A percentile compares a stretch with the other conserved stretches of the same genome.
Evolutionary conservation across 2,888 invertebrate species (phyloP).

Genomic region (Acrocyrtus sp.): DNA sequence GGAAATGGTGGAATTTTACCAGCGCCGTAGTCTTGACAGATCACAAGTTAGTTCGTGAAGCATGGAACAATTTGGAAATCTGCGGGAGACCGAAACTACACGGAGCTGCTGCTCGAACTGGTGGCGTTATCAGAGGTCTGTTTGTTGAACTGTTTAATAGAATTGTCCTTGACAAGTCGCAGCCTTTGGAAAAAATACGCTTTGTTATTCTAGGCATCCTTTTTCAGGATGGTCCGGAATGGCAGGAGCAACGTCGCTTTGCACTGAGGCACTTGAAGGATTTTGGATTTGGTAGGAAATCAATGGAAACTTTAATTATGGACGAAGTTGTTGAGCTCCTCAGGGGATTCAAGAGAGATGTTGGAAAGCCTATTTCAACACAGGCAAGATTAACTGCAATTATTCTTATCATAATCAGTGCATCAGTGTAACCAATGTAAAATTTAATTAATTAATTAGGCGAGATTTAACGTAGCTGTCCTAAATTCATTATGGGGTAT

Average conservation of each 20-base stretch:
- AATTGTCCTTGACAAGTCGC: background rate
- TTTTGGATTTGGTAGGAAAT: conserved; percentile 56
- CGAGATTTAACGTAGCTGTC: conserved; percentile 57
- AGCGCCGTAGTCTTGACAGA: conserved; percentile 50
- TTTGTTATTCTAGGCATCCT: conserved; percentile 41
- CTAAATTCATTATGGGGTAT: conserved; percentile 58
- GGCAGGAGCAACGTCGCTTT: conserved; percentile 60
- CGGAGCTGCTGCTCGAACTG: conserved; percentile 45
- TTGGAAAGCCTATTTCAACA: conserved; percentile 51
- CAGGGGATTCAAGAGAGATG: conserved; percentile 42
- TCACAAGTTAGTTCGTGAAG: conserved; percentile 43
- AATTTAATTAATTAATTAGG: too few relatives aligned
- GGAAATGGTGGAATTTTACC: too few relatives aligned
- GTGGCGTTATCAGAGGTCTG: conserved; percentile 36
- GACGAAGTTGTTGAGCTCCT: conserved; percentile 55
- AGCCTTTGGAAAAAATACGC: background rate
- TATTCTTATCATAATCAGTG: too few relatives aligned
- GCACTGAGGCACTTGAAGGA: conserved; percentile 49
- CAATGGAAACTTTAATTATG: conserved; percentile 57
- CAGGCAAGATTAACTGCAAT: too few relatives aligned
- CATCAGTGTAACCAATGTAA: too few relatives aligned
- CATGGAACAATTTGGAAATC: conserved; percentile 44
- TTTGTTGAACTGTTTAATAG: background rate
- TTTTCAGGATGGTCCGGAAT: conserved; percentile 56
- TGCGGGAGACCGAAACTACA: conserved; percentile 48